These are phyloP conservation scores for Dendrolimus punctatus DNA, from an alignment of 1,140 invertebrate species.

Conservation along the genomic window DNA sequence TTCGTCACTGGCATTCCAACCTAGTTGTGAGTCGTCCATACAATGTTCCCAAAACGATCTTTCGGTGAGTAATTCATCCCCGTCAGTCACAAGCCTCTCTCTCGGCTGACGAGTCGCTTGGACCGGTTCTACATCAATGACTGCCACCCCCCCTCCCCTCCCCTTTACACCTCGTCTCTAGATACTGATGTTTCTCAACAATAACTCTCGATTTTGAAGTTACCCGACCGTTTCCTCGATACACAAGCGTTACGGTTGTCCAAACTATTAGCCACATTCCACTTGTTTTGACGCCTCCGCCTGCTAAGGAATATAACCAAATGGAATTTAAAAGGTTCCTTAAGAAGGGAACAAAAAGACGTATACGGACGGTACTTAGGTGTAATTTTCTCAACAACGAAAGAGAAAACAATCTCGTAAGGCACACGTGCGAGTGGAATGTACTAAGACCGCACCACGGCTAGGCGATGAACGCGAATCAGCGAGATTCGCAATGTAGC, in stretches of 20 bases:
- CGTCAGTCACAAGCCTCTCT: slow-evolving; percentile 55
- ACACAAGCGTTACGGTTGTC: neutral
- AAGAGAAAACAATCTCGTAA: slow-evolving; percentile 52
- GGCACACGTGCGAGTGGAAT: slow-evolving; percentile 44
- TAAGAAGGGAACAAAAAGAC: too few relatives aligned
- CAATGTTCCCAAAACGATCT: slow-evolving; percentile 31
- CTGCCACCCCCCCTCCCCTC: slow-evolving; percentile 44
- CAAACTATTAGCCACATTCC: too few relatives aligned
- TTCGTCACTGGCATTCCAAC: slow-evolving; percentile 15
- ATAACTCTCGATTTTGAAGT: slow-evolving; percentile 56
- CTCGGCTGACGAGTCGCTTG: slow-evolving; percentile 44
- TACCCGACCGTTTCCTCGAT: slow-evolving; percentile 20
- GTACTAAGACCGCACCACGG: slow-evolving; percentile 48
- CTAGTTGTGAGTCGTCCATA: slow-evolving; percentile 15
- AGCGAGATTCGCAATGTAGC: slow-evolving; percentile 56
- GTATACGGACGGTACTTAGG: neutral
- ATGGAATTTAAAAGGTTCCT: neutral
- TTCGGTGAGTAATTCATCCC: slow-evolving; percentile 61
- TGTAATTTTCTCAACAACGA: slow-evolving; percentile 20
- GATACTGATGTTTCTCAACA: slow-evolving; percentile 38
- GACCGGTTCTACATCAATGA: slow-evolving; percentile 67
- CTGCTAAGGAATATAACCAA: too few relatives aligned
- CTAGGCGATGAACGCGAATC: slow-evolving; percentile 48
- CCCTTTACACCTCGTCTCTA: slow-evolving; percentile 43
- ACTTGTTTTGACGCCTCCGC: too few relatives aligned